Conservation (phyloP, 2,113 vertebrate genomes). For the Lepus timidus region DNA sequence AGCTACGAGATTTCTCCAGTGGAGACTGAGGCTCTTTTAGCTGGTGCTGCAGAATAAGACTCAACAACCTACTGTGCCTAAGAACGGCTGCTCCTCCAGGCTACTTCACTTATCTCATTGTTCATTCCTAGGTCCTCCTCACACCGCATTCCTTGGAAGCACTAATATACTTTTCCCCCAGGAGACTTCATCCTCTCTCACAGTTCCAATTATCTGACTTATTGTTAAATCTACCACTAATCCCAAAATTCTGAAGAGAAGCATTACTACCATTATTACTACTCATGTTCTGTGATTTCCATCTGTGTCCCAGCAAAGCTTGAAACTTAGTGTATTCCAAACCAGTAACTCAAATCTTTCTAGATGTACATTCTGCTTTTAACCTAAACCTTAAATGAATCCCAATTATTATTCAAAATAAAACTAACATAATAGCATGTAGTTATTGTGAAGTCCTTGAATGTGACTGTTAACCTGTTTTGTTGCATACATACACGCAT, state of each 20-base stretch:
- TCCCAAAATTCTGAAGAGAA: background rate
- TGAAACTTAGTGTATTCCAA: background rate
- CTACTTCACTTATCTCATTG: background rate
- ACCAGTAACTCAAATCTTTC: background rate
- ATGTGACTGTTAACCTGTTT: background rate
- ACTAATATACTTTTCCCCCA: background rate
- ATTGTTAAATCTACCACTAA: background rate
- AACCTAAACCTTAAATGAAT: background rate
- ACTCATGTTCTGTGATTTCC: background rate
- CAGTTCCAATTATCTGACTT: background rate
- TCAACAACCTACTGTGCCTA: background rate
- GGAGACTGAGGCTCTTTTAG: background rate
- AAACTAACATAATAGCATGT: background rate
- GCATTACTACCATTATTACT: background rate
- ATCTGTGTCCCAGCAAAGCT: background rate
- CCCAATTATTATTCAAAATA: background rate
- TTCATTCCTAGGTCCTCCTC: background rate
- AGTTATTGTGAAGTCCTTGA: background rate
- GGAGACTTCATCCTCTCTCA: background rate
- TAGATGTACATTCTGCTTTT: background rate
- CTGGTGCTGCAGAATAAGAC: background rate
- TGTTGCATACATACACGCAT: background rate
- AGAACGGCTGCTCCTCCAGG: background rate
- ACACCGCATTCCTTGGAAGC: background rate
- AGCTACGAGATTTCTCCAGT: background rate